Percentiles rank a stretch among this genome's conserved stretches.
Evolutionary conservation across 2,888 invertebrate genomes (phyloP).

Genomic region (Leptinotarsa haldemani): DNA sequence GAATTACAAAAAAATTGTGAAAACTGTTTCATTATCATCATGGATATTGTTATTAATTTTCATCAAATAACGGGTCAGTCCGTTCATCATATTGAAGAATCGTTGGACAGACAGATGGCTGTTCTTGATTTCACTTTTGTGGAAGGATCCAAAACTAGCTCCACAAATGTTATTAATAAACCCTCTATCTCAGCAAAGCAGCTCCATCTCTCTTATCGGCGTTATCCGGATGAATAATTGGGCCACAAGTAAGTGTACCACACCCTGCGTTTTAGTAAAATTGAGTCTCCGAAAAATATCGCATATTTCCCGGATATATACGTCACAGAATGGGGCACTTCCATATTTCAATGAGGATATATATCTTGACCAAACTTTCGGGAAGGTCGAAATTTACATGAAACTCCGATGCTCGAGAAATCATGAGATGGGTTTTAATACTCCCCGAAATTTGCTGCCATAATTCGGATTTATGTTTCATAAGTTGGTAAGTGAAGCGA

Average conservation of each 20-base stretch:
- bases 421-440: conserved; percentile 30
- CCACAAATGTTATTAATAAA: too few species aligned
- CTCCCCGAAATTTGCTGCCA: conserved; percentile 39
- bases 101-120: too few species aligned
- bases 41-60: too few species aligned
- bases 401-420: conserved; percentile 37
- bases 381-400: conserved; percentile 36
- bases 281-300: conserved; percentile 11
- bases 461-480: conserved; percentile 44
- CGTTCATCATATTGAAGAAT: too few species aligned
- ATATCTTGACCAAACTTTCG: conserved; percentile 35
- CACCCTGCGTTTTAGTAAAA: conserved; percentile 12
- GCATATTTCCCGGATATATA: conserved; percentile 10
- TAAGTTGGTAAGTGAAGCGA: conserved; percentile 41
- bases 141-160: too few species aligned
- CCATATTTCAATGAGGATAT: conserved; percentile 39
- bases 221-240: background rate
- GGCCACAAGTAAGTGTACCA: background rate
- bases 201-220: background rate
- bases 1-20: too few species aligned
- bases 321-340: conserved; percentile 2
- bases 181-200: too few species aligned
- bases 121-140: too few species aligned
- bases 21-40: too few species aligned
- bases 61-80: too few species aligned